Base-by-base conservation (phyloP, 64 coral and sea anemone species). In the Porites australiensis region DNA sequence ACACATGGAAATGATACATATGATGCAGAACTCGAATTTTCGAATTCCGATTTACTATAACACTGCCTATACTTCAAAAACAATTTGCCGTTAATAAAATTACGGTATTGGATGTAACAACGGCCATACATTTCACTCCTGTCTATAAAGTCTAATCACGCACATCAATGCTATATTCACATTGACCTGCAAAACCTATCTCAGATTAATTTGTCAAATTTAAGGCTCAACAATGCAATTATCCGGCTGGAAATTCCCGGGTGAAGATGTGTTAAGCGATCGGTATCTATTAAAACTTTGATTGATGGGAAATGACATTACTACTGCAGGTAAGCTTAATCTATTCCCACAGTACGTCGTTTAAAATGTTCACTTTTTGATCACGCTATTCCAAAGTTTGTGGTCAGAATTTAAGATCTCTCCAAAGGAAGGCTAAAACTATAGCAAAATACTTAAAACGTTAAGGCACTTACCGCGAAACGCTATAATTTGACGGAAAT, bases 311-410 rank as follows among this genome's bases (percentile, higher is more conserved):
- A 57, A 9, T 12, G 12, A 57, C 7, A 7, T 9, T 12, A 57
- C 54, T 7, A 57, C 54, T 5, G 53, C 53, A 55, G 7, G 54
- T 12, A 57, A 57, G 7, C 7, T 57, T 9, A 7, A 57, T 57
- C 54, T 43, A 45, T 12, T 13, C n/a, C 44, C 44, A 76, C 73
- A 47, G 16, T 37, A 37, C 27, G 27, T 76, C 46, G 16, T 11
- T 50, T 45, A 8, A 76, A 76, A 76, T 76, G 73, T 76, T n/a
- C 73, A 46, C 73, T 50, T 19, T 76, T 81, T 63, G 37, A 60
- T 47, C 58, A 44, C 57, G 73, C 16, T 16, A 19, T 19, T 16
- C 73, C 16, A 23, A 70, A 23, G 6, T 70, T 70, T 5, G 19
- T 8, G 6, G 44, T 18, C 73, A 45, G 19, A n/a, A 50, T 12